These are phyloP conservation scores for Lepidocyrtinus sp. DNA, from an alignment of 2,888 invertebrate genomes.

Conservation along the genomic window DNA sequence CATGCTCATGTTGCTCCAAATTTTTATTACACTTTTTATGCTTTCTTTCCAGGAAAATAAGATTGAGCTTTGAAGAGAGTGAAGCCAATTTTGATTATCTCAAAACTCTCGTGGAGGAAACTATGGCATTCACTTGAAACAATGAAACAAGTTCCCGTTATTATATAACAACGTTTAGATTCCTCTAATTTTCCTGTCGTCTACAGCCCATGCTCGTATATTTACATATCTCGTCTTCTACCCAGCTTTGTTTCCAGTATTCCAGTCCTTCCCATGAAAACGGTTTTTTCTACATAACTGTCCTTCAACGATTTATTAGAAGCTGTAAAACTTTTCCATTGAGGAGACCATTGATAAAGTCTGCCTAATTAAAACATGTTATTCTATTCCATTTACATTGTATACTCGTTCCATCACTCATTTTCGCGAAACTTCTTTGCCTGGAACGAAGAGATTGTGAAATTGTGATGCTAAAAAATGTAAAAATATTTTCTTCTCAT, in stretches of 20 bases:
- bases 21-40: no score
- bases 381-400: background rate
- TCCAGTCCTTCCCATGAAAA: no score
- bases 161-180: no score
- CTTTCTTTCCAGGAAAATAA: no score
- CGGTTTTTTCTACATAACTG: no score
- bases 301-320: no score
- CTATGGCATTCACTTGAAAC: no score
- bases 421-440: background rate
- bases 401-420: background rate
- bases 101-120: no score
- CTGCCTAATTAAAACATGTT: background rate
- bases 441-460: background rate
- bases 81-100: no score
- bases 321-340: background rate
- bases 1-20: no score
- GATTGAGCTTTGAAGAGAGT: no score
- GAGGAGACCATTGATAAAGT: background rate
- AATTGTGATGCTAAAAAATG: background rate
- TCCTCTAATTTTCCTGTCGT: background rate
- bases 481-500: background rate
- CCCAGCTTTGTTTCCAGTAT: background rate
- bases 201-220: background rate
- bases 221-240: background rate
- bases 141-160: no score